These are phyloP conservation scores for Tetrapedia diversipes DNA, from an alignment of 2,888 invertebrate genomes.

Conservation along the genomic window DNA sequence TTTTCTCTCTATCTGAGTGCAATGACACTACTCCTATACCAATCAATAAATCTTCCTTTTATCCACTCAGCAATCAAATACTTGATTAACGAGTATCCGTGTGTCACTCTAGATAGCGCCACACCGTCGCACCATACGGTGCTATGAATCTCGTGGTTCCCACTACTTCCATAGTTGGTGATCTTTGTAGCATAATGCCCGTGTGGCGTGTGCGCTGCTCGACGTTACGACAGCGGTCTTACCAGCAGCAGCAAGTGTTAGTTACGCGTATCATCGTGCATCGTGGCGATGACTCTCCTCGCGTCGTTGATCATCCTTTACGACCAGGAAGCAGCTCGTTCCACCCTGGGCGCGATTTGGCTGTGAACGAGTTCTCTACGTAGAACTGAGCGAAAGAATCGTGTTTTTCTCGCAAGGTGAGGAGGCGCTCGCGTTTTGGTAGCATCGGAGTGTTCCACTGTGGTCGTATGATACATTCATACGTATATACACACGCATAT, in stretches of 20 bases:
- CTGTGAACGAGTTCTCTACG: conserved; percentile 4
- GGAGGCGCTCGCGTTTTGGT: conserved; percentile 43
- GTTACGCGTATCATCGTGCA: conserved; percentile 56
- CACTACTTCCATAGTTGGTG: conserved; percentile 67
- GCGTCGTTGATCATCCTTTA: conserved; percentile 27
- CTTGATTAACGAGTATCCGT: conserved; percentile 35
- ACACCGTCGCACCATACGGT: conserved; percentile 39
- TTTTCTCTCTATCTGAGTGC: neutral
- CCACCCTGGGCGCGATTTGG: conserved; percentile 16
- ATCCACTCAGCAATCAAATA: conserved; percentile 10
- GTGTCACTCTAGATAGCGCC: conserved; percentile 62
- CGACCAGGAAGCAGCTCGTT: conserved; percentile 21
- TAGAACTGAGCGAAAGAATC: conserved; percentile 24
- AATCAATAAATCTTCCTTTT: conserved; percentile 10
- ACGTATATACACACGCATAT: conserved; percentile 28
- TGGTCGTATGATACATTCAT: conserved; percentile 6
- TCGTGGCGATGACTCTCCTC: conserved; percentile 56
- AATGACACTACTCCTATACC: neutral
- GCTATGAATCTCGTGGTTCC: conserved; percentile 43
- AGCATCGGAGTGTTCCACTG: conserved; percentile 23
- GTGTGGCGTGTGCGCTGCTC: conserved; percentile 72
- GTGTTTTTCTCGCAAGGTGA: conserved; percentile 48
- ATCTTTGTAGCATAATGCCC: conserved; percentile 66
- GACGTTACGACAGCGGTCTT: conserved; percentile 49
- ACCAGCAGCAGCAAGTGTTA: conserved; percentile 61